Percentiles rank a stretch among this genome's conserved stretches.
Conservation (phyloP, 2,888 invertebrate genomes). For the Eucriotettix oculatus region DNA sequence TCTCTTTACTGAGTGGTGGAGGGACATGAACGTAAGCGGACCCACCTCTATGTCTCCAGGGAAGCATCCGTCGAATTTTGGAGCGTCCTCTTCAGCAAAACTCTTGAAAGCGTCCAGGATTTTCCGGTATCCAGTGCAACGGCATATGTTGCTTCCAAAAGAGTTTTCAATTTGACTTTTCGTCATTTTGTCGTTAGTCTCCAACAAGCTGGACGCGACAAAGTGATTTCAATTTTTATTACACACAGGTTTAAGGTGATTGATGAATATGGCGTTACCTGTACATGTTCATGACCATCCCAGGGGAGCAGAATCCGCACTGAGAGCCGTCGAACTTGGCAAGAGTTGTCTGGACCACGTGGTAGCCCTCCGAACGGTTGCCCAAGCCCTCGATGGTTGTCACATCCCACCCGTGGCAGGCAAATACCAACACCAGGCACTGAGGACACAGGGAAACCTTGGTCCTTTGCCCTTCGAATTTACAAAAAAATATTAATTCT, state of each 20-base stretch:
- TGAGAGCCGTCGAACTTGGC: conserved; percentile 52
- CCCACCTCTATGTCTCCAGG: conserved; percentile 26
- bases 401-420: conserved; percentile 48
- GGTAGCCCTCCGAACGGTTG: conserved; percentile 43
- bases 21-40: too few species aligned
- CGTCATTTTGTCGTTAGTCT: conserved; percentile 21
- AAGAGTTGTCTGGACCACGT: conserved; percentile 46
- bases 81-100: conserved; percentile 42
- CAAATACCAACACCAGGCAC: conserved; percentile 45
- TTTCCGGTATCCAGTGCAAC: conserved; percentile 62
- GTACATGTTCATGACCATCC: conserved; percentile 63
- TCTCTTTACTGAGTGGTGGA: too few species aligned
- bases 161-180: conserved; percentile 24
- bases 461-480: too few species aligned
- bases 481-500: too few species aligned
- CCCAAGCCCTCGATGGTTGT: conserved; percentile 59
- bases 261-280: conserved; percentile 26
- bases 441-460: conserved; percentile 17
- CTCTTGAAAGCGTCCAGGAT: conserved; percentile 67
- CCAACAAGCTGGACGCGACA: conserved; percentile 27
- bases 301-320: conserved; percentile 61
- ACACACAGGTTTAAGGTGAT: too few species aligned
- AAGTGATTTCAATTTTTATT: too few species aligned
- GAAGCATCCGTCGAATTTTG: conserved; percentile 28
- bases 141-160: conserved; percentile 53